phyloP scores from a whole-genome alignment of 2,888 invertebrate species.

The Oscheius onirici region DNA sequence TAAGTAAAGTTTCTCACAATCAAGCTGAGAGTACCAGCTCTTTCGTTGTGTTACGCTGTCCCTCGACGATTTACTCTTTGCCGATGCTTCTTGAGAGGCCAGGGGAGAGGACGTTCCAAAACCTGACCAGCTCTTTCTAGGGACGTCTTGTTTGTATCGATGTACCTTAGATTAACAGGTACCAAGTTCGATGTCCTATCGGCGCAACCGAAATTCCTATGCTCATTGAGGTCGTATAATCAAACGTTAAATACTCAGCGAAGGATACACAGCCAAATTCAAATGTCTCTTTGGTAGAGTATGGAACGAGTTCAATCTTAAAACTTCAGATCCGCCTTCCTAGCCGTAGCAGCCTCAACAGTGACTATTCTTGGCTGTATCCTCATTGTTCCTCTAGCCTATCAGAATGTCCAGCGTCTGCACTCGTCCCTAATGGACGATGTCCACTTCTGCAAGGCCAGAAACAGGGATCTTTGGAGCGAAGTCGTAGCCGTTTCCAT shows the following conservation, averaged over 20 bases:
- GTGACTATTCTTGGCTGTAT: conserved; percentile 68
- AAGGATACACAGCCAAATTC: too few species aligned
- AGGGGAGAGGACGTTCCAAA: too few species aligned
- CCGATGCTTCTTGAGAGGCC: neutral
- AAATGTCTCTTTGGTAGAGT: too few species aligned
- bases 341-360: conserved; percentile 68
- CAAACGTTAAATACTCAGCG: too few species aligned
- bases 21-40: too few species aligned
- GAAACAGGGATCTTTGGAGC: conserved; percentile 68
- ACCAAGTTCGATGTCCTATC: too few species aligned
- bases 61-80: neutral
- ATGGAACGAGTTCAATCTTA: too few species aligned
- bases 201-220: too few species aligned
- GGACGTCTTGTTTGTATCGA: neutral
- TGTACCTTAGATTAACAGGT: too few species aligned
- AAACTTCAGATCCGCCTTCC: conserved; percentile 57
- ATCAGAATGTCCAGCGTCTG: conserved; percentile 69
- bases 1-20: too few species aligned
- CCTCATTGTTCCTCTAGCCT: conserved; percentile 66
- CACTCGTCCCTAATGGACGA: conserved; percentile 64
- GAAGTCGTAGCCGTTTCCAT: conserved; percentile 65
- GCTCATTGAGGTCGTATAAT: too few species aligned
- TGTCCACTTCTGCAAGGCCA: conserved; percentile 67
- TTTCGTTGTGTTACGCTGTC: neutral
- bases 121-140: too few species aligned